Conservation (phyloP, 2,888 invertebrate genomes). For the Cantharis rufa region DNA sequence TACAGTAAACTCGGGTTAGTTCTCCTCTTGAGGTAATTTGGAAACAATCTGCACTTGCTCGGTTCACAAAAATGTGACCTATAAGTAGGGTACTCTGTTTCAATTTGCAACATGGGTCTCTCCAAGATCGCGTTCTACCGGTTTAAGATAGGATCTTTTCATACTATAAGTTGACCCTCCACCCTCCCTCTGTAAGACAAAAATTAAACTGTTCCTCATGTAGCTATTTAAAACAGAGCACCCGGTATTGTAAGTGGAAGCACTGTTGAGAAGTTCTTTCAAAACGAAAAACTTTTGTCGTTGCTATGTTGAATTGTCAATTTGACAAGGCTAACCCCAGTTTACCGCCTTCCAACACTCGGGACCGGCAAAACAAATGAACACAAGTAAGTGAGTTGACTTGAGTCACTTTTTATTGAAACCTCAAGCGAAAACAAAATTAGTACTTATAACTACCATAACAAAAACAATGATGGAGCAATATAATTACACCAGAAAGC, state of each 20-base stretch:
- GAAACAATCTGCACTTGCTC: background rate
- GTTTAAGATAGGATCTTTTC: too few species aligned
- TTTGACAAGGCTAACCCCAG: background rate
- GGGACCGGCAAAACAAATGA: background rate
- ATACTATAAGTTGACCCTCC: too few species aligned
- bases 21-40: background rate
- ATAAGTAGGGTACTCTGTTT: background rate
- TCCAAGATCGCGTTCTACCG: too few species aligned
- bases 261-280: background rate
- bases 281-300: background rate
- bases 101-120: background rate
- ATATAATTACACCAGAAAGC: background rate
- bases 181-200: too few species aligned
- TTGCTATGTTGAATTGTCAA: background rate
- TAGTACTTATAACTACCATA: background rate
- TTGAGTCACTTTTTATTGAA: background rate
- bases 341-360: background rate
- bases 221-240: background rate
- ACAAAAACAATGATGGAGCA: background rate
- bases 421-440: background rate
- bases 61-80: background rate
- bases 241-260: background rate
- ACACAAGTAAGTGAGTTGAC: background rate
- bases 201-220: too few species aligned
- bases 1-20: background rate